Conservation (phyloP, 2,113 vertebrate genomes). For the Beaufortia kweichowensis region DNA sequence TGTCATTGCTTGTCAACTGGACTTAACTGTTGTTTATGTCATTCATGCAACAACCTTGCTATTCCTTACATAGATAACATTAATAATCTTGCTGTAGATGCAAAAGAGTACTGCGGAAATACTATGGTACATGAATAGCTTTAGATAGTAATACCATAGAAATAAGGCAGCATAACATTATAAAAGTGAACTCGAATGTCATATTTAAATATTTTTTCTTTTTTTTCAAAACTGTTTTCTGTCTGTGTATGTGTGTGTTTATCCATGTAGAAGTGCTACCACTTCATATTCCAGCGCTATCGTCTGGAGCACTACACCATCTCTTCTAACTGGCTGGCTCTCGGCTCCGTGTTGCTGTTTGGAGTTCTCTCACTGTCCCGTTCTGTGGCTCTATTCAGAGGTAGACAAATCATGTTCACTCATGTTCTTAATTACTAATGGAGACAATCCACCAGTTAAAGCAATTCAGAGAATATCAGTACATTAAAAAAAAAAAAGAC, state of each 20-base stretch:
- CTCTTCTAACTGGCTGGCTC: conserved; percentile 93
- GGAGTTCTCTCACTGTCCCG: conserved; percentile 88
- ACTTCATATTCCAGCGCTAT: conserved; percentile 95
- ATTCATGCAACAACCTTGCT: too few species aligned
- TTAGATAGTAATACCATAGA: too few species aligned
- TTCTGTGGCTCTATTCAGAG: conserved; percentile 92
- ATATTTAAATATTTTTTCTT: not conserved
- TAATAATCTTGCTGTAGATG: too few species aligned
- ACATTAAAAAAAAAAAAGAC: too few species aligned
- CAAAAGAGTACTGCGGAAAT: too few species aligned
- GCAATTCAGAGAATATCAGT: not conserved
- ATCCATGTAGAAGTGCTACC: conserved; percentile 91
- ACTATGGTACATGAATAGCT: too few species aligned
- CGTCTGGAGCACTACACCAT: conserved; percentile 94
- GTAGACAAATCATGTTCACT: conserved; percentile 64
- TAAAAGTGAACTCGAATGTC: not conserved
- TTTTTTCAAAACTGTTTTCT: too few species aligned
- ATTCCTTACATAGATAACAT: too few species aligned
- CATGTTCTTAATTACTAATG: not conserved
- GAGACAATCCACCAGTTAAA: too few species aligned
- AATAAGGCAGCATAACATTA: too few species aligned
- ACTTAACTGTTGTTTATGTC: too few species aligned
- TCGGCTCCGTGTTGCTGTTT: conserved; percentile 83
- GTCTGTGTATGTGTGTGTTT: conserved; percentile 43
- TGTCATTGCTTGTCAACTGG: too few species aligned